These are phyloP conservation scores for Peromyscus maniculatus DNA, from an alignment of 2,113 vertebrate genomes.

Conservation along the genomic window DNA sequence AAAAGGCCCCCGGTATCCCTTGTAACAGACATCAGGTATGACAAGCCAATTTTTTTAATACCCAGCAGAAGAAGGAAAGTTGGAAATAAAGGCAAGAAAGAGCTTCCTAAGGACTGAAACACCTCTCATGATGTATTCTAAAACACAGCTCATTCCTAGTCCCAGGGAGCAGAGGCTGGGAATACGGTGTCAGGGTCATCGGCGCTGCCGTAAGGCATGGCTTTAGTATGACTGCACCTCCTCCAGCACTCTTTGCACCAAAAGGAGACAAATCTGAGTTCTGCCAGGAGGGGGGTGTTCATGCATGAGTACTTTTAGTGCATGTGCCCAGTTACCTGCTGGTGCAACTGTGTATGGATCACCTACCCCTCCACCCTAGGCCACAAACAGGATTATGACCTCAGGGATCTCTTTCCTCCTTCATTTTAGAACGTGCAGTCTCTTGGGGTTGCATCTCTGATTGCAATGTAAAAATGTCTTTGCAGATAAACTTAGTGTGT, in stretches of 20 bases:
- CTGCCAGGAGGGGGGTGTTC: neutral
- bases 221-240: too few relatives aligned
- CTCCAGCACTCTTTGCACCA: neutral
- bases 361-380: too few relatives aligned
- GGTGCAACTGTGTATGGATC: accelerated
- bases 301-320: accelerated
- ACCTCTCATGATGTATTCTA: neutral
- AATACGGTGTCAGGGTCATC: neutral
- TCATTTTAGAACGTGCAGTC: neutral
- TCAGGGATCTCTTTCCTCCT: neutral
- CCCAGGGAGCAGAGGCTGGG: neutral
- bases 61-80: neutral
- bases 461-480: neutral
- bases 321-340: neutral
- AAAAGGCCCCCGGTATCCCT: accelerated
- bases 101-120: neutral
- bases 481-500: neutral
- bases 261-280: neutral
- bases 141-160: neutral
- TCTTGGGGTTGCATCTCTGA: neutral
- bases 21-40: accelerated
- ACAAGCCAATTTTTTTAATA: neutral
- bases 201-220: accelerated
- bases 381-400: neutral
- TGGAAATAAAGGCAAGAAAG: neutral